These are phyloP conservation scores for Drosophila algonquin DNA, from an alignment of 2,888 invertebrate species.

Conservation along the genomic window DNA sequence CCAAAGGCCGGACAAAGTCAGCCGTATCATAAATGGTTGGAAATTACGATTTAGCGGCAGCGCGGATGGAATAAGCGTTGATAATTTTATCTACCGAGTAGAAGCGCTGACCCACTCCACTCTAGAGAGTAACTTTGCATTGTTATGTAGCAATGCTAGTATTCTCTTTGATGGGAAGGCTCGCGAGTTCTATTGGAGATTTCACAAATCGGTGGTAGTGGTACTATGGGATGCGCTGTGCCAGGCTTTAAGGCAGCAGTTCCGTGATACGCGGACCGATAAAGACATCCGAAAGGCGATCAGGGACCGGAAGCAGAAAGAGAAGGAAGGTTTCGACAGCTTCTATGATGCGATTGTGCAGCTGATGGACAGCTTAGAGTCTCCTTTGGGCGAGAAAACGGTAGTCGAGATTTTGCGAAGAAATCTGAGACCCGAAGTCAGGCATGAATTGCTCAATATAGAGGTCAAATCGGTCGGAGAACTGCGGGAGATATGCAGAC, in stretches of 20 bases:
- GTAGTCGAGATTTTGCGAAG: not conserved
- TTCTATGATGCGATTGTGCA: not conserved
- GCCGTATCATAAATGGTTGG: conserved; percentile 4
- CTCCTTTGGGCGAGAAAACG: not conserved
- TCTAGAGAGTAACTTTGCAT: not conserved
- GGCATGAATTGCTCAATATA: conserved; percentile 4
- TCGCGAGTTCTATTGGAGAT: not conserved
- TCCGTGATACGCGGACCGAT: not conserved
- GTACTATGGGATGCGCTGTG: not conserved
- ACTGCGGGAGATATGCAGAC: conserved; percentile 5
- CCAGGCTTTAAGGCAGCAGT: not conserved
- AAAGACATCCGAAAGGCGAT: too few species aligned
- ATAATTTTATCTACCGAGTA: not conserved
- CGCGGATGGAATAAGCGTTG: not conserved
- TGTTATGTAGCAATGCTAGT: not conserved
- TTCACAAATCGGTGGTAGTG: not conserved
- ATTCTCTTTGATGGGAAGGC: not conserved
- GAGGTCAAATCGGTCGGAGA: not conserved
- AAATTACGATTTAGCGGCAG: not conserved
- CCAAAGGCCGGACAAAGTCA: conserved; percentile 2
- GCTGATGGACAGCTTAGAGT: not conserved
- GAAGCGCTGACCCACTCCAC: not conserved
- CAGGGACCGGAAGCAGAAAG: too few species aligned
- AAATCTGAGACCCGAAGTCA: conserved; percentile 11
- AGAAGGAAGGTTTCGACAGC: not conserved